These are phyloP conservation scores for Kryptolebias marmoratus DNA, from an alignment of 2,113 vertebrate species.

Conservation along the genomic window DNA sequence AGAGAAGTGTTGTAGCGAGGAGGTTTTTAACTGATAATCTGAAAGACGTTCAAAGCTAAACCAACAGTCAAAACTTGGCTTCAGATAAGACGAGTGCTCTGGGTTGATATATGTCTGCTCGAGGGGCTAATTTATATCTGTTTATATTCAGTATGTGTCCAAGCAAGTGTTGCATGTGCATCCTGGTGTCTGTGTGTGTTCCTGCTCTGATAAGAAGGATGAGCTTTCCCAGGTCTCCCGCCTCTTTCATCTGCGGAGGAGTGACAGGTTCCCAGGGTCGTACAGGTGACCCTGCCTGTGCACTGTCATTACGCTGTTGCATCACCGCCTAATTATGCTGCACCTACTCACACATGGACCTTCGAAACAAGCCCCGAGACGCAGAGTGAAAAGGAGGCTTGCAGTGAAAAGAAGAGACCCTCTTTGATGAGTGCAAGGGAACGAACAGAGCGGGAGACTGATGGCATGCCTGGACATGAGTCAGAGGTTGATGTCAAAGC, in stretches of 20 bases:
- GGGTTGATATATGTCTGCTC: conserved; percentile 27
- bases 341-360: conserved; percentile 20
- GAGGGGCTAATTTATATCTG: conserved; percentile 13
- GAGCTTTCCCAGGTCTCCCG: conserved; percentile 74
- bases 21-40: not conserved
- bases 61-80: not conserved
- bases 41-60: not conserved
- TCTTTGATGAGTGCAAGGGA: conserved; percentile 44
- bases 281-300: conserved; percentile 62
- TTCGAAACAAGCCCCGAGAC: conserved; percentile 30
- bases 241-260: conserved; percentile 76
- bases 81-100: not conserved
- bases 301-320: conserved; percentile 73
- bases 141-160: conserved; percentile 25
- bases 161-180: conserved; percentile 23
- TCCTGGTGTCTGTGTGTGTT: conserved; percentile 48
- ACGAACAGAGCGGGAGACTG: conserved; percentile 42
- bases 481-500: conserved; percentile 61
- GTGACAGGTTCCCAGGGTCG: conserved; percentile 79
- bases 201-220: conserved; percentile 72
- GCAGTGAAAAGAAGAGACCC: conserved; percentile 27
- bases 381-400: conserved; percentile 33
- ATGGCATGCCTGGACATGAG: conserved; percentile 71
- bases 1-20: conserved; percentile 19
- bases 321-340: conserved; percentile 70